Evolutionary conservation across 1,140 invertebrate genomes (phyloP), one percentile per base, ranked within the genome.

Genomic region (Tenebrio molitor): DNA sequence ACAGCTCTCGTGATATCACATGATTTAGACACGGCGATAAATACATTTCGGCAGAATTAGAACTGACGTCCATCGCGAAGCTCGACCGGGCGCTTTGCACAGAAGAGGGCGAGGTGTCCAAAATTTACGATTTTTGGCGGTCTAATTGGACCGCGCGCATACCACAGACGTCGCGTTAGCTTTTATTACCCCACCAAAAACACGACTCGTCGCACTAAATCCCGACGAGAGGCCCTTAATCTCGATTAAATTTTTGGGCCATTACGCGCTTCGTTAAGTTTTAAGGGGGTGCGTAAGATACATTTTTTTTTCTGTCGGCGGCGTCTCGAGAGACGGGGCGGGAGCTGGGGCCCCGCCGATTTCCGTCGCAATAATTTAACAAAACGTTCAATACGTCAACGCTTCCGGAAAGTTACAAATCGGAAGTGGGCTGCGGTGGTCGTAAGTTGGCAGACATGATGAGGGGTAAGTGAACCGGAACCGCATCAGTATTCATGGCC

Each of bases 401-500:
- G 39, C 63, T 25, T 33, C 66, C 42, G 73, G 44, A 75, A 66
- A 42, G 73, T 68, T 72, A 75, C 66, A 72, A 72, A 75, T 72
- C 65, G 70, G 39, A 68, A 42, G 64, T 74, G 69, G 65, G 46
- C 67, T 74, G 73, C 41, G 69, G 69, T 64, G 46, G 69, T 67
- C 14, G 69, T 71, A 63, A 64, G 69, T 69, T 71, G 69, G 36
- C 65, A 50, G 66, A 66, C 73, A 75, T 72, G 73, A 75, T 69
- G 73, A 72, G 53, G 69, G 66, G 68, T 64, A 67, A 68, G 16
- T 66, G 53, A 64, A 72, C 44, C 64, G 50, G 70, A 74, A 71
- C 70, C 46, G 68, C 75, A 76, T 76, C 75, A 74, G 75, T 76
- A 76, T 76, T 76, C 75, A 76, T 72, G 67, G 62, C 75, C 25